Conservation (phyloP, 2,888 invertebrate genomes). For the Brachypalpus laphriformis region DNA sequence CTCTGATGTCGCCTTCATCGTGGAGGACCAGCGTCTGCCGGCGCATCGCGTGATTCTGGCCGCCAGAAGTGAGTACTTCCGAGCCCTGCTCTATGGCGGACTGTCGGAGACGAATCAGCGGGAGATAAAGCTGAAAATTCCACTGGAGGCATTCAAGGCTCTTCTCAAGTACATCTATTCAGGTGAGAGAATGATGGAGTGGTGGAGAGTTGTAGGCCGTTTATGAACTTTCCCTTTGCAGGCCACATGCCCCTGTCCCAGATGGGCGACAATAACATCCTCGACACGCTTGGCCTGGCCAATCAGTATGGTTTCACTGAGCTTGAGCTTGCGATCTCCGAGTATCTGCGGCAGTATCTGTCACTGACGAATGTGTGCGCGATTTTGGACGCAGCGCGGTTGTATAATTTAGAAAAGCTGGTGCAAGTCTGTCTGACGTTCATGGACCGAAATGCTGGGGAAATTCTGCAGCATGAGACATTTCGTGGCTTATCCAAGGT, state of each 20-base stretch:
- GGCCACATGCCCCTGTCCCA: constrained; percentile 88
- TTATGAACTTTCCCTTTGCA: no score
- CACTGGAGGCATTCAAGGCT: constrained; percentile 93
- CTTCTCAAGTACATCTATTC: constrained; percentile 97
- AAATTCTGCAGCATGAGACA: constrained; percentile 92
- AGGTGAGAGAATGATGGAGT: no score
- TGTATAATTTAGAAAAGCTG: constrained; percentile 87
- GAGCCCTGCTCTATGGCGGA: constrained; percentile 92
- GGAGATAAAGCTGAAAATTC: constrained; percentile 93
- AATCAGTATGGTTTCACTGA: constrained; percentile 98
- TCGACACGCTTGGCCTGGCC: constrained; percentile 92
- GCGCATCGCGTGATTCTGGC: constrained; percentile 91
- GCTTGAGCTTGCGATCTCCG: constrained; percentile 95
- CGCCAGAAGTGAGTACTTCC: constrained; percentile 97
- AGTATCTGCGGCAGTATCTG: constrained; percentile 94
- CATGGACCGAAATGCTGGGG: constrained; percentile 94
- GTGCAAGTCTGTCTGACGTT: constrained; percentile 93
- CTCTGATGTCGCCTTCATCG: constrained; percentile 94
- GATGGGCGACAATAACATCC: constrained; percentile 87
- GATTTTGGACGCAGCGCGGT: constrained; percentile 94
- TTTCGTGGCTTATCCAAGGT: constrained; percentile 92
- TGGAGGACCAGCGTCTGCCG: constrained; percentile 87
- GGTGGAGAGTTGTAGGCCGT: no score
- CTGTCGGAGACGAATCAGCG: constrained; percentile 89
- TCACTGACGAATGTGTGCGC: constrained; percentile 95